phyloP scores from a whole-genome alignment of 2,113 vertebrate genomes.

The Micromys minutus region DNA sequence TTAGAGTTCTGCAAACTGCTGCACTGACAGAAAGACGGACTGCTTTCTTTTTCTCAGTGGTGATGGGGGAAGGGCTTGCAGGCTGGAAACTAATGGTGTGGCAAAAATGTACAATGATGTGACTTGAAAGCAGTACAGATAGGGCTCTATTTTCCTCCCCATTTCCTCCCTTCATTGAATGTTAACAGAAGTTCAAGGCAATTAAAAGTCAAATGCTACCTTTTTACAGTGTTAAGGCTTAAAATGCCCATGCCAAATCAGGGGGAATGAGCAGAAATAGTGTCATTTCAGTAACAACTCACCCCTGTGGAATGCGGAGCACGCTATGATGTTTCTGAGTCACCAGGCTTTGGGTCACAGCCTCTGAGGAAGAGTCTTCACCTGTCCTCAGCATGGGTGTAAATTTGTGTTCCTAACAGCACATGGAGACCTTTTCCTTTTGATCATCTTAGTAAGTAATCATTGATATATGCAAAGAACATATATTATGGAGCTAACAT shows the following conservation, averaged over 20 bases:
- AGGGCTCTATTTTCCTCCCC: constrained; percentile 47
- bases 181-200: constrained; percentile 67
- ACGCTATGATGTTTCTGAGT: background rate
- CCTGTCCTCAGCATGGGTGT: background rate
- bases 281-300: constrained; percentile 26
- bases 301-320: background rate
- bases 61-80: background rate
- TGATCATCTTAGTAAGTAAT: background rate
- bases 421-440: background rate
- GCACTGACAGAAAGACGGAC: background rate
- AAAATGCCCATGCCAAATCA: constrained; percentile 20
- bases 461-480: background rate
- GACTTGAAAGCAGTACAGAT: constrained; percentile 25
- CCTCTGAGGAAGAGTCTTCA: background rate
- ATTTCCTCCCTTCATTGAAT: constrained; percentile 59
- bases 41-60: constrained; percentile 2
- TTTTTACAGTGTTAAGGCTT: constrained; percentile 9
- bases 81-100: constrained; percentile 63
- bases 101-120: constrained; percentile 61
- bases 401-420: background rate
- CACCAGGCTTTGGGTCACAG: background rate
- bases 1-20: background rate
- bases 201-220: constrained; percentile 63
- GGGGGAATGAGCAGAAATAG: constrained; percentile 4
- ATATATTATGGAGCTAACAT: background rate